Evolutionary conservation across 92 coral and sea anemone genomes (phyloP).

Genomic region (Diadumene lineata): DNA sequence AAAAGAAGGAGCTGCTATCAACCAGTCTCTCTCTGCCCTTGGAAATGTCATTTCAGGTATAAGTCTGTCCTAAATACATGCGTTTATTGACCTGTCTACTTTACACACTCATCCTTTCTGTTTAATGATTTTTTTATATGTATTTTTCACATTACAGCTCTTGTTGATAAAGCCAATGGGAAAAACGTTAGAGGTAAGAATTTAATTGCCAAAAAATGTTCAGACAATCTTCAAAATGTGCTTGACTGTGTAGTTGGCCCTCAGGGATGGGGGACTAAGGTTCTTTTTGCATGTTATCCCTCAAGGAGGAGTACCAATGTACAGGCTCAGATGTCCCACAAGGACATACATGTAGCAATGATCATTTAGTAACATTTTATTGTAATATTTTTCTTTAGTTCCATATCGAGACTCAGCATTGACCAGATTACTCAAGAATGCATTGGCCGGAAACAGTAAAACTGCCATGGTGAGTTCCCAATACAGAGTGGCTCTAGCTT

Average conservation of each 20-base stretch:
- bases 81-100: too few relatives aligned
- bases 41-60: slow-evolving; percentile 95
- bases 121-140: background rate
- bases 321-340: too few relatives aligned
- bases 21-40: slow-evolving; percentile 91
- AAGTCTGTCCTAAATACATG: background rate
- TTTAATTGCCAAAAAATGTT: too few relatives aligned
- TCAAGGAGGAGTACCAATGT: too few relatives aligned
- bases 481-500: background rate
- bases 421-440: slow-evolving; percentile 90
- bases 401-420: slow-evolving; percentile 93
- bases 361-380: background rate
- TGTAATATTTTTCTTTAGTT: slow-evolving; percentile 63
- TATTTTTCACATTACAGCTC: slow-evolving; percentile 47
- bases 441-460: slow-evolving; percentile 96
- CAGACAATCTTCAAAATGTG: too few relatives aligned
- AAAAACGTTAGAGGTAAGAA: slow-evolving; percentile 86
- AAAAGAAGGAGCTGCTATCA: slow-evolving; percentile 97
- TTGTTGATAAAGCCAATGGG: slow-evolving; percentile 90
- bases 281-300: too few relatives aligned
- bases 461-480: slow-evolving; percentile 75
- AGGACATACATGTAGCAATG: background rate
- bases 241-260: too few relatives aligned
- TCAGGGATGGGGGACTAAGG: too few relatives aligned
- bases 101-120: background rate